Percentiles rank a stretch among this genome's conserved stretches.
phyloP scores from a whole-genome alignment of 2,888 invertebrate genomes.

The Lapara coniferarum region DNA sequence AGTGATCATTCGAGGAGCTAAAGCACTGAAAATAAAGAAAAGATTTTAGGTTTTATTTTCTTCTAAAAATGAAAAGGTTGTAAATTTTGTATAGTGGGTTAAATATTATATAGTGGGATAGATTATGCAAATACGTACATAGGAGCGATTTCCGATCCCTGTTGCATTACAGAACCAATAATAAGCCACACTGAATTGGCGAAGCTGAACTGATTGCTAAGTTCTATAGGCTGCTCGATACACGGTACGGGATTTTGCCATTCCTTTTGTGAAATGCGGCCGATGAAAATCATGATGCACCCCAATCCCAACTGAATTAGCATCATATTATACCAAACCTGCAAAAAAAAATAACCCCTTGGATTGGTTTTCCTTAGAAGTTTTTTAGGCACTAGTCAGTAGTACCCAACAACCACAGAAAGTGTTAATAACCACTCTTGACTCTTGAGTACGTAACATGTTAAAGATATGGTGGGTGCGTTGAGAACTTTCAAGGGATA shows the following conservation, averaged over 20 bases:
- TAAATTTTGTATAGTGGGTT: too few relatives aligned
- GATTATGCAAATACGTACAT: slow-evolving; percentile 79
- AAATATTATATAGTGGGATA: too few relatives aligned
- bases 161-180: slow-evolving; percentile 93
- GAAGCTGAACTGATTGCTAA: slow-evolving; percentile 93
- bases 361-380: not conserved
- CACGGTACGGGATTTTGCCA: slow-evolving; percentile 95
- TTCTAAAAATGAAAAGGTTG: too few relatives aligned
- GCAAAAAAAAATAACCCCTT: slow-evolving; percentile 26
- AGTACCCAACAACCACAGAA: too few relatives aligned
- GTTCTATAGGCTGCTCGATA: slow-evolving; percentile 90
- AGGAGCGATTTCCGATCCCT: slow-evolving; percentile 94
- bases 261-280: slow-evolving; percentile 92
- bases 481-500: too few relatives aligned
- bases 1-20: slow-evolving; percentile 93
- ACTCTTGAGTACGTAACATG: too few relatives aligned
- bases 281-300: slow-evolving; percentile 91
- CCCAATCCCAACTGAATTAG: slow-evolving; percentile 91
- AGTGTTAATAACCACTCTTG: too few relatives aligned
- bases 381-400: too few relatives aligned
- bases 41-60: too few relatives aligned
- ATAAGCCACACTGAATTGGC: slow-evolving; percentile 95
- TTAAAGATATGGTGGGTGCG: too few relatives aligned
- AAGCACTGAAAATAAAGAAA: slow-evolving; percentile 83
- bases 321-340: slow-evolving; percentile 93